Conservation (phyloP, 2,888 invertebrate genomes). For the Cheilosia pagana region DNA sequence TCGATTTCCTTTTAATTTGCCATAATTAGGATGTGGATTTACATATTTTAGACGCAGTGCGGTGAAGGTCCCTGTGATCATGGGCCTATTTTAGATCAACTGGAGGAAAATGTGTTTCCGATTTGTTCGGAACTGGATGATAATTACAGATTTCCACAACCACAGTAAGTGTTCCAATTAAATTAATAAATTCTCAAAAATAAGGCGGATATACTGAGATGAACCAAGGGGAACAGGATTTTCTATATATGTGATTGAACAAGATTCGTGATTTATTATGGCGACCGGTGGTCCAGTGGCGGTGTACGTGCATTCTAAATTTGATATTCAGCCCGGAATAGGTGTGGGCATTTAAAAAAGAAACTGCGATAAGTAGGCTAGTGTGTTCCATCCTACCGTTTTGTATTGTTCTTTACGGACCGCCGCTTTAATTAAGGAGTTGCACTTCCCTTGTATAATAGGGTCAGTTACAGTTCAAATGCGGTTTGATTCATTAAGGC, state of each 20-base stretch:
- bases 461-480: background rate
- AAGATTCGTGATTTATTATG: slow-evolving; percentile 52
- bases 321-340: background rate
- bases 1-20: slow-evolving; percentile 29
- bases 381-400: slow-evolving; percentile 63
- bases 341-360: slow-evolving; percentile 58
- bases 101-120: slow-evolving; percentile 22
- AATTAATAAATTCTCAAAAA: slow-evolving; percentile 64
- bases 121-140: slow-evolving; percentile 32
- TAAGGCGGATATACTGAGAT: slow-evolving; percentile 46
- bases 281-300: slow-evolving; percentile 8
- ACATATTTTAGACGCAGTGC: slow-evolving; percentile 46
- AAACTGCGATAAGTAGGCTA: slow-evolving; percentile 72
- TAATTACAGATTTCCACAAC: slow-evolving; percentile 53
- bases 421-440: slow-evolving; percentile 33
- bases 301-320: background rate
- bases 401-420: slow-evolving; percentile 34
- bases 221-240: slow-evolving; percentile 2
- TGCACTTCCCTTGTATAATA: background rate
- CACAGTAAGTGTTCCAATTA: slow-evolving; percentile 59
- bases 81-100: slow-evolving; percentile 1
- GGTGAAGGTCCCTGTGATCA: slow-evolving; percentile 53
- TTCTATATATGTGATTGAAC: slow-evolving; percentile 22
- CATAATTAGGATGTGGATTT: slow-evolving; percentile 50
- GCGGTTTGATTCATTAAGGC: slow-evolving; percentile 2